Percentiles rank a stretch among this genome's conserved stretches.
These are phyloP conservation scores for Drosophila arawakana DNA, from an alignment of 1,140 invertebrate species.

Conservation along the genomic window DNA sequence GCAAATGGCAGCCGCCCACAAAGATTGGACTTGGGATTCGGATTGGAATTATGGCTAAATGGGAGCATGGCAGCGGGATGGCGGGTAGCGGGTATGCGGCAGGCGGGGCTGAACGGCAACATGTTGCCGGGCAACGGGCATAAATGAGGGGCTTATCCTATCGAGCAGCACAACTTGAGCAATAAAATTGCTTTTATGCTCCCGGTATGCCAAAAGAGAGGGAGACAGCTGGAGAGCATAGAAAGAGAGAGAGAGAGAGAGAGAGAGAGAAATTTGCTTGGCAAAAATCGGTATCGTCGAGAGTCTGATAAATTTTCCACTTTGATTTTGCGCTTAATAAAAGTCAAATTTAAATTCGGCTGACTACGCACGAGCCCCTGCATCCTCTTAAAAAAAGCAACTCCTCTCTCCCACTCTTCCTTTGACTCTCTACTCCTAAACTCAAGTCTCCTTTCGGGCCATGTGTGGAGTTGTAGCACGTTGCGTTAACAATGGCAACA, in stretches of 20 bases:
- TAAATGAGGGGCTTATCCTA: constrained; percentile 80
- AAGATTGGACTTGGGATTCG: constrained; percentile 46
- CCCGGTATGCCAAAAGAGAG: constrained; percentile 17
- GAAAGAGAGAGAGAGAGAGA: no score
- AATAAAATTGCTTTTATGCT: constrained; percentile 80
- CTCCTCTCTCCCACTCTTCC: no score
- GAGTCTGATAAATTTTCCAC: constrained; percentile 72
- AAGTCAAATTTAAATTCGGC: constrained; percentile 82
- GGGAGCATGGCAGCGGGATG: not conserved
- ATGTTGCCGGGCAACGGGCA: constrained; percentile 76
- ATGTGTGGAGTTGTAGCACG: constrained; percentile 38
- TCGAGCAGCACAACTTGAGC: constrained; percentile 79
- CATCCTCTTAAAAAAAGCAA: not conserved
- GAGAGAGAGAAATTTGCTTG: constrained; percentile 63
- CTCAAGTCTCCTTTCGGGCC: not conserved
- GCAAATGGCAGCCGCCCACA: constrained; percentile 44
- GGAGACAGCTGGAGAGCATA: not conserved
- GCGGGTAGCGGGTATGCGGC: constrained; percentile 6
- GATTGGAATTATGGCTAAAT: constrained; percentile 26
- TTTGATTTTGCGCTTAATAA: constrained; percentile 82
- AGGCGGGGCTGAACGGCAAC: constrained; percentile 53
- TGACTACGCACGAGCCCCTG: constrained; percentile 62
- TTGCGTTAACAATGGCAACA: constrained; percentile 16
- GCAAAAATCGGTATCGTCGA: constrained; percentile 31
- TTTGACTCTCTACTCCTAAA: not conserved